Evolutionary conservation across 2,113 vertebrate species (phyloP).

Genomic region (Aleadryas rufinucha): DNA sequence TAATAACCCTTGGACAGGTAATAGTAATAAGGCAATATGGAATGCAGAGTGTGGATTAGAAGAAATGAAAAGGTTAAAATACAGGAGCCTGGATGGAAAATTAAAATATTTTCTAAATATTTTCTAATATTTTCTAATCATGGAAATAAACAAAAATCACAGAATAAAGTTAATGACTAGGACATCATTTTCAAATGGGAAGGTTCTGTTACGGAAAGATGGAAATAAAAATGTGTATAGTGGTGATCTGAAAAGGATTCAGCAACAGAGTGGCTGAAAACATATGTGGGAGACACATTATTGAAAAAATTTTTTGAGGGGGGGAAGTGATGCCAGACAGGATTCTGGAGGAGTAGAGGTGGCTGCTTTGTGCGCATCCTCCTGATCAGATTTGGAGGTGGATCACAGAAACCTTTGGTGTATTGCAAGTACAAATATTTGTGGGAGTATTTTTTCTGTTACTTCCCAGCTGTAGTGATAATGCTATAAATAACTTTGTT

Average conservation of each 20-base stretch:
- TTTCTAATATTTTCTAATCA: too few species aligned
- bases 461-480: not conserved
- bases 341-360: not conserved
- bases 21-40: not conserved
- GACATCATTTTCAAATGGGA: not conserved
- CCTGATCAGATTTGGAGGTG: not conserved
- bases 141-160: not conserved
- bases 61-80: not conserved
- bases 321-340: not conserved
- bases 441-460: not conserved
- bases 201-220: rapidly evolving
- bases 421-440: not conserved
- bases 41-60: not conserved
- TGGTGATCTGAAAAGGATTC: not conserved
- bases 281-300: not conserved
- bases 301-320: not conserved
- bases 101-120: not conserved
- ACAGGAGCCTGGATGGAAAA: not conserved
- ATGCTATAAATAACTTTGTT: not conserved
- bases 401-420: not conserved
- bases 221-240: not conserved
- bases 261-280: not conserved
- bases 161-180: not conserved
- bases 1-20: not conserved
- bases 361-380: not conserved